These are phyloP conservation scores for Dusona sp. DNA, from an alignment of 2,888 invertebrate genomes.

Conservation along the genomic window DNA sequence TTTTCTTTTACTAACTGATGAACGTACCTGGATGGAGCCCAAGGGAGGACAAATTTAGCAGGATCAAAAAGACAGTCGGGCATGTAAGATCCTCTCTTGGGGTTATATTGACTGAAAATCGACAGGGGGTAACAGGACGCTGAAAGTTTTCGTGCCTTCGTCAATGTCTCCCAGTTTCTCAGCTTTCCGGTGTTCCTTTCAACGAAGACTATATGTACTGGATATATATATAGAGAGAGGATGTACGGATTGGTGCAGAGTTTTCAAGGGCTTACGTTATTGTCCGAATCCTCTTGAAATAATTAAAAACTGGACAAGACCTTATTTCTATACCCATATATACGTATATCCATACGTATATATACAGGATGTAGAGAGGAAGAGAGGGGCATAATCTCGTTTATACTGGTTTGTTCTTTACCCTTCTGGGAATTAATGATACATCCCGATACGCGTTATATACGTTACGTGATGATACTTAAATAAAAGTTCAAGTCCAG, in stretches of 20 bases:
- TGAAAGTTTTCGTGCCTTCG: slow-evolving; percentile 44
- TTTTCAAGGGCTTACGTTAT: slow-evolving; percentile 18
- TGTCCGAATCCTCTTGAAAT: slow-evolving; percentile 54
- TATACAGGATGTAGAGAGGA: neutral
- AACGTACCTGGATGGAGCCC: slow-evolving; percentile 46
- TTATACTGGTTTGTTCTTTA: slow-evolving; percentile 41
- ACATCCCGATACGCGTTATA: slow-evolving; percentile 24
- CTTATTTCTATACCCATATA: slow-evolving; percentile 26
- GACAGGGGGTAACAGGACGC: slow-evolving; percentile 30
- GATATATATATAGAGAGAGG: slow-evolving; percentile 1
- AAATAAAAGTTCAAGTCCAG: slow-evolving; percentile 33
- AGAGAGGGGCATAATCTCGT: neutral
- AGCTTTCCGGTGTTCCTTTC: slow-evolving; percentile 1
- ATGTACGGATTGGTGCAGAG: neutral
- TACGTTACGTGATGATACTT: slow-evolving; percentile 16
- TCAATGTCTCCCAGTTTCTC: slow-evolving; percentile 16
- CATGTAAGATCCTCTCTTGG: slow-evolving; percentile 8
- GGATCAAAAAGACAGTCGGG: slow-evolving; percentile 23
- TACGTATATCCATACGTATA: neutral
- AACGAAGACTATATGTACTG: neutral
- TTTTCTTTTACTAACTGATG: slow-evolving; percentile 12
- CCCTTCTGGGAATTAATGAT: slow-evolving; percentile 65
- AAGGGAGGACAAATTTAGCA: slow-evolving; percentile 25
- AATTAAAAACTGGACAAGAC: slow-evolving; percentile 60
- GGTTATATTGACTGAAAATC: slow-evolving; percentile 30